Percentiles rank a stretch among this genome's conserved stretches.
phyloP scores from a whole-genome alignment of 2,797 vertebrate species.

The Nyctibius grandis region DNA sequence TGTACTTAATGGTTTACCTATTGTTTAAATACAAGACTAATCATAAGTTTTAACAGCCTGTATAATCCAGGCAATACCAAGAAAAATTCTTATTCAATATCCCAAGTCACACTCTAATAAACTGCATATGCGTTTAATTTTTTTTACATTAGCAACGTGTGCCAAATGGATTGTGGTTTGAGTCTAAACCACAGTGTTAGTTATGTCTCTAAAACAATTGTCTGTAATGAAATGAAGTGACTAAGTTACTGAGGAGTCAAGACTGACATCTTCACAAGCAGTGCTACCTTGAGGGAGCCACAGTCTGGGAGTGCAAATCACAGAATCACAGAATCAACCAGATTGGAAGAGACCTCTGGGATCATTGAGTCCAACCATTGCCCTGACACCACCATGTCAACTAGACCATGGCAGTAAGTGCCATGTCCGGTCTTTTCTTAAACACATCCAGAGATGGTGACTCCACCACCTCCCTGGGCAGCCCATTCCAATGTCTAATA shows the following conservation, averaged over 20 bases:
- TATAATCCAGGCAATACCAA: background rate
- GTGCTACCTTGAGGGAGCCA: background rate
- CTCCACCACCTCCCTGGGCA: too few relatives aligned
- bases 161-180: background rate
- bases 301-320: background rate
- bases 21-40: background rate
- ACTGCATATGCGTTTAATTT: background rate
- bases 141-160: background rate
- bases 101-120: background rate
- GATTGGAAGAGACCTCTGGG: too few relatives aligned
- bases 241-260: background rate
- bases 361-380: too few relatives aligned
- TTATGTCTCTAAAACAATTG: background rate
- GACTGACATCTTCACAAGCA: background rate
- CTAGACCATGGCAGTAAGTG: too few relatives aligned
- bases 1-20: background rate
- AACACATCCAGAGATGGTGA: too few relatives aligned
- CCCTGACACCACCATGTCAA: too few relatives aligned
- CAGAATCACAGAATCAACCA: too few relatives aligned
- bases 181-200: background rate
- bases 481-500: too few relatives aligned
- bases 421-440: too few relatives aligned
- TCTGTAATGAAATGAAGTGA: background rate
- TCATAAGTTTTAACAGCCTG: background rate
- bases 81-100: background rate